phyloP scores from a whole-genome alignment of 2,113 vertebrate species.

The Myotis yumanensis region DNA sequence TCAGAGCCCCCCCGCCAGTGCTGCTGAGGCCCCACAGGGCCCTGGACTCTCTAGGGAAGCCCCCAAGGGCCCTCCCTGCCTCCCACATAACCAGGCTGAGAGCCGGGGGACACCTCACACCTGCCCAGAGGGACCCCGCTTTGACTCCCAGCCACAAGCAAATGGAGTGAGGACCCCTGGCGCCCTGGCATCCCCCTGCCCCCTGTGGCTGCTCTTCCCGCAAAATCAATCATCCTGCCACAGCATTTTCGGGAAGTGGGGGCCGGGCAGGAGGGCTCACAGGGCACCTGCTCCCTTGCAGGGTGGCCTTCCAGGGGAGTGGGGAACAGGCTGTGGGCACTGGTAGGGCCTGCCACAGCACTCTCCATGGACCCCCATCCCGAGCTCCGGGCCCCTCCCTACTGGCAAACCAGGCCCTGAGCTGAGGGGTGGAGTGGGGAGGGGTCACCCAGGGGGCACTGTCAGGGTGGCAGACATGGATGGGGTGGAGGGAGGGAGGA shows the following conservation, averaged over 20 bases:
- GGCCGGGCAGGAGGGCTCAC: constrained; percentile 64
- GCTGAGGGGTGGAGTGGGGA: not conserved
- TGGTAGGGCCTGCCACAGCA: not conserved
- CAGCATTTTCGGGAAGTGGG: constrained; percentile 68
- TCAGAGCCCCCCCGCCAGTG: not conserved
- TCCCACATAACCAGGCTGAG: not conserved
- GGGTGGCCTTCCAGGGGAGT: not conserved
- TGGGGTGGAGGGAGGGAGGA: not conserved
- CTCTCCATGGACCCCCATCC: constrained; percentile 48
- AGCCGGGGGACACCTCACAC: constrained; percentile 6
- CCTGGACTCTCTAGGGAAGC: not conserved
- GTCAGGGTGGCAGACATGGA: not conserved
- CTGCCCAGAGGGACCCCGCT: constrained; percentile 36
- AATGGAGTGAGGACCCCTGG: constrained; percentile 59
- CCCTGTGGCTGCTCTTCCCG: constrained; percentile 46
- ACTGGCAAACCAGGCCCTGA: constrained; percentile 48
- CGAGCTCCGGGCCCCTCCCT: constrained; percentile 63
- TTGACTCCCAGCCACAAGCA: constrained; percentile 54
- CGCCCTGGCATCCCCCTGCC: constrained; percentile 41
- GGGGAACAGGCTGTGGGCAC: not conserved
- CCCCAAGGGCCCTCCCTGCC: not conserved
- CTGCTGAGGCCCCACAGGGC: not conserved
- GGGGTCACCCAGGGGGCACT: not conserved
- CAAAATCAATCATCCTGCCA: constrained; percentile 70
- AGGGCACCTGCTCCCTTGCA: constrained; percentile 46